These are phyloP conservation scores for Mus spretus DNA, from an alignment of 2,797 vertebrate genomes.

Conservation along the genomic window DNA sequence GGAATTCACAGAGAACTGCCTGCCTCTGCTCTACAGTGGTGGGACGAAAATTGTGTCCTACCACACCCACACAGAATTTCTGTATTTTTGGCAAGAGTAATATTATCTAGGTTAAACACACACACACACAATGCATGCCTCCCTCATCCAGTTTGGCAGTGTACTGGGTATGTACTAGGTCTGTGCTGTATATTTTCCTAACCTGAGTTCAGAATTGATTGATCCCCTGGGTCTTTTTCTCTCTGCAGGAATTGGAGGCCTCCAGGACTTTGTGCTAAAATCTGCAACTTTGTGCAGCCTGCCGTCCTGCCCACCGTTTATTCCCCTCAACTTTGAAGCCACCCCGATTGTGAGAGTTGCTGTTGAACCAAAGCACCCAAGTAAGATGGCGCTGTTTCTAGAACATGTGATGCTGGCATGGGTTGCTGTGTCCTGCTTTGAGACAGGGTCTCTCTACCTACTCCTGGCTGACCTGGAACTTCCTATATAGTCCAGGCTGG, in stretches of 20 bases:
- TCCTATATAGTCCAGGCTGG: neutral
- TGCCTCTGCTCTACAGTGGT: neutral
- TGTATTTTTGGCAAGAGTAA: neutral
- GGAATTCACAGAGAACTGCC: neutral
- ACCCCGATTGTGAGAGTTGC: conserved; percentile 97
- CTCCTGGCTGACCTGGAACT: neutral
- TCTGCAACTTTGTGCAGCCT: conserved; percentile 95
- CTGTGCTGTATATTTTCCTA: neutral
- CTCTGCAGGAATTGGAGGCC: conserved; percentile 93
- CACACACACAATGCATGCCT: neutral
- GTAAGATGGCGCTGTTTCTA: conserved; percentile 89
- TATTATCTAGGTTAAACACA: neutral
- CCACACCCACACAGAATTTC: neutral
- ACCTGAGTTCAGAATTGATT: neutral
- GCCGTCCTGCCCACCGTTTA: conserved; percentile 95
- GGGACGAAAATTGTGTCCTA: neutral
- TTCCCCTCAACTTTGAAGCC: conserved; percentile 96
- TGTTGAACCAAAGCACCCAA: conserved; percentile 96
- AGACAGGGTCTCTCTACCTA: neutral
- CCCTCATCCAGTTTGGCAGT: neutral
- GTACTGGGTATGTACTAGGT: accelerated
- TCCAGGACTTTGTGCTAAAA: conserved; percentile 96
- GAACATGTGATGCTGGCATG: neutral
- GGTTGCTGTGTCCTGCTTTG: neutral
- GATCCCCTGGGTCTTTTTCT: neutral